These are phyloP conservation scores for Smittia sp. DNA, from an alignment of 2,888 invertebrate genomes.

Conservation along the genomic window DNA sequence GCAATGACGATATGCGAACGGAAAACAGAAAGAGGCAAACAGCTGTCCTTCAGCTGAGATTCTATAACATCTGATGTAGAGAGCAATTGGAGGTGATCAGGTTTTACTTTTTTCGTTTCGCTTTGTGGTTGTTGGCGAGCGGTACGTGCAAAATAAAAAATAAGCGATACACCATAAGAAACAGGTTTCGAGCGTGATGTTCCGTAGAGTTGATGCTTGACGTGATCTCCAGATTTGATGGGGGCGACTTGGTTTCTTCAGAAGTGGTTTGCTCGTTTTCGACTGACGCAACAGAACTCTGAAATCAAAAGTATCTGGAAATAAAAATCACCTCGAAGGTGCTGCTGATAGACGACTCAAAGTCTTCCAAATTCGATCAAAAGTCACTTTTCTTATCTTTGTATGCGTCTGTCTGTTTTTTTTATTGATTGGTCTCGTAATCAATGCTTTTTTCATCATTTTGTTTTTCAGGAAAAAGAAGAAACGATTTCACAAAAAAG, in stretches of 20 bases:
- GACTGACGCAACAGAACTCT: too few species aligned
- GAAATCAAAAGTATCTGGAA: neutral
- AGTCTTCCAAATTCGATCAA: neutral
- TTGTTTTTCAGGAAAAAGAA: neutral
- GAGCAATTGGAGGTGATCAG: conserved; percentile 33
- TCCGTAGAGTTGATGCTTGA: neutral
- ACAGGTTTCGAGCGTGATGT: conserved; percentile 7
- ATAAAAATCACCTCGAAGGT: neutral
- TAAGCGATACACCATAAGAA: neutral
- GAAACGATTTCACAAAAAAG: conserved; percentile 15
- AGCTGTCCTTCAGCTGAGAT: conserved; percentile 29
- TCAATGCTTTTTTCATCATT: neutral
- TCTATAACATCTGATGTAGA: conserved; percentile 11
- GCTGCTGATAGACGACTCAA: too few species aligned
- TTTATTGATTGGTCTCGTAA: conserved; percentile 12
- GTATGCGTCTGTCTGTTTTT: conserved; percentile 13
- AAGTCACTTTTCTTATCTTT: conserved; percentile 7
- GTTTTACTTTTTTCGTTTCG: neutral
- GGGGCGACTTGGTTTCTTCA: too few species aligned
- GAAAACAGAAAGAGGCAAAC: neutral
- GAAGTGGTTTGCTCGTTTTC: too few species aligned
- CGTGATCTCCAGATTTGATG: too few species aligned
- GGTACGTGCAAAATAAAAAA: conserved; percentile 24
- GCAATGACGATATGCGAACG: neutral
- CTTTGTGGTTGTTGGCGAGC: neutral